These are phyloP conservation scores for Argopecten irradians DNA, from an alignment of 1,140 invertebrate genomes.

Conservation along the genomic window DNA sequence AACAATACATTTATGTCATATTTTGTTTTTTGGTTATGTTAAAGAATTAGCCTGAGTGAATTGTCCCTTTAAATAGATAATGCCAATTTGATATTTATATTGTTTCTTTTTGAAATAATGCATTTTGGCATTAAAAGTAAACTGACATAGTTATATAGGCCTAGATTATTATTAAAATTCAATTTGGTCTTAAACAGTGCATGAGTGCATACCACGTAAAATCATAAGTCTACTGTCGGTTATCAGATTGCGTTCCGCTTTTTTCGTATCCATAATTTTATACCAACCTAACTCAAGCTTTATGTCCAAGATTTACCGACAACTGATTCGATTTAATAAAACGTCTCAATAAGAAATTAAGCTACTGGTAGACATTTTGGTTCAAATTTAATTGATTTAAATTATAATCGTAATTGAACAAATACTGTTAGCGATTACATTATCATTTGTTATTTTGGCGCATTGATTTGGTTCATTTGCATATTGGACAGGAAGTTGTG, in stretches of 20 bases:
- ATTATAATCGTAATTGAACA: not conserved
- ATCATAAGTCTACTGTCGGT: too few relatives aligned
- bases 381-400: not conserved
- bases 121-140: too few relatives aligned
- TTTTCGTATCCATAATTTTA: not conserved
- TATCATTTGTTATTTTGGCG: not conserved
- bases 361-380: not conserved
- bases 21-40: too few relatives aligned
- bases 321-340: not conserved
- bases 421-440: not conserved
- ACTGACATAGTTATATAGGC: too few relatives aligned
- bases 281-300: not conserved
- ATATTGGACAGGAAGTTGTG: conserved; percentile 14
- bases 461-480: not conserved
- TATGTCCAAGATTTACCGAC: not conserved
- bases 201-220: too few relatives aligned
- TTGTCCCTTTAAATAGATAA: too few relatives aligned
- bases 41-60: too few relatives aligned
- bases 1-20: too few relatives aligned
- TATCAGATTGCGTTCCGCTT: not conserved
- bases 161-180: too few relatives aligned
- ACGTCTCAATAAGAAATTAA: not conserved
- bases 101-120: too few relatives aligned
- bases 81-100: too few relatives aligned
- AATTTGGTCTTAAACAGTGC: too few relatives aligned